Base-by-base conservation (phyloP, 2,113 vertebrate species). In the Python bivittatus region DNA sequence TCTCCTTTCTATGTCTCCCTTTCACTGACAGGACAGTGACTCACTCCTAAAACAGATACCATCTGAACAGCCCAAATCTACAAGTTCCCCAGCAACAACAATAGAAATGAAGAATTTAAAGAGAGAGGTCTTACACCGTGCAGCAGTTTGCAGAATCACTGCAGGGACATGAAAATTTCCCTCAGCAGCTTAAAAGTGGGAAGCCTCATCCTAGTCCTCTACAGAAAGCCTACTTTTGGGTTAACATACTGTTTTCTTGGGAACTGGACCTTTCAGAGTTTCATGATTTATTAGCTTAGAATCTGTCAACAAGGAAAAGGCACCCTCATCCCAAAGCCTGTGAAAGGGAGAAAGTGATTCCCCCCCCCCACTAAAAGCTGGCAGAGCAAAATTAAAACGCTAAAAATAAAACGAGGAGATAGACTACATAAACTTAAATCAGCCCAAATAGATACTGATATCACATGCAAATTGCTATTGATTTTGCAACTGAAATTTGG, bases 341-440 rank as follows among this genome's bases (percentile, higher is more conserved):
- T 86, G 23, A 58, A 10, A 33, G 84, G 89, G 84, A 60, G 92
- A 84, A 54, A 93, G 61, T 9, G 0, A 84, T 0, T 2, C 79
- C 85, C 44, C 29, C 90, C 92, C 4, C 90, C 83, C 91, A n/a
- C 89, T 89, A 85, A 86, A 86, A 64, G 2, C 42, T 84, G 52
- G 90, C 89, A 92, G 54, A 89, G n/a, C 27, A 61, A 86, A 90
- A 93, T 89, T 88, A 91, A 93, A 95, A 92, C 5, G 61, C 85
- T 86, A 87, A 94, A 94, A 91, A 94, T 88, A 93, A 93, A 91
- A 54, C 12, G 11, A 13, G 94, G 11, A 13, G 94, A 89, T 84
- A 52, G 91, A 87, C 68, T 86, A 91, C 93, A 56, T 17, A 48
- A 56, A 89, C 85, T 29, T 6, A 60, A 90, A 92, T 72, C n/a